Conservation (phyloP, 1,140 invertebrate species). For the Procambarus virginalis region DNA sequence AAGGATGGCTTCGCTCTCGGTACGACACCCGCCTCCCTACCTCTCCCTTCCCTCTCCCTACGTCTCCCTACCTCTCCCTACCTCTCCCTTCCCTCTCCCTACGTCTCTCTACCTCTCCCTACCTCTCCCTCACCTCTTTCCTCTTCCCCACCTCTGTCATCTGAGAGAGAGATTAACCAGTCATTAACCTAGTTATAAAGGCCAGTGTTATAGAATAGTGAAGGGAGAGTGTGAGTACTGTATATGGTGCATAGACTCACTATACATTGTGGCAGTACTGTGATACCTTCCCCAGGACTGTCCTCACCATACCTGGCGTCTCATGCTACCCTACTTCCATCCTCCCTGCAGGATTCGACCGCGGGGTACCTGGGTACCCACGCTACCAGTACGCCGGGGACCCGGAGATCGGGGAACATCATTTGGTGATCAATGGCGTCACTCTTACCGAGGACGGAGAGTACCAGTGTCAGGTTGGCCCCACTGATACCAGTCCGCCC, state of each 20-base stretch:
- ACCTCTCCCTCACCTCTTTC: background rate
- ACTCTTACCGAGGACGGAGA: slow-evolving; percentile 23
- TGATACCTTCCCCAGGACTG: background rate
- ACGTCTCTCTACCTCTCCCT: too few species aligned
- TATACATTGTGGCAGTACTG: background rate
- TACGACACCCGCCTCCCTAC: background rate
- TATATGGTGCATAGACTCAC: too few species aligned
- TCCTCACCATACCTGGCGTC: too few species aligned
- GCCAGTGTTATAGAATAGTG: too few species aligned
- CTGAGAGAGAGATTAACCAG: too few species aligned
- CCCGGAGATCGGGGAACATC: background rate
- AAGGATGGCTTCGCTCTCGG: slow-evolving; percentile 56
- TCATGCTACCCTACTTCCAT: background rate
- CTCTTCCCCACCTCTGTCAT: too few species aligned
- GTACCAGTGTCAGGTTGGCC: slow-evolving; percentile 26
- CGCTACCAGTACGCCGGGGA: too few species aligned
- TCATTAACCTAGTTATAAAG: too few species aligned
- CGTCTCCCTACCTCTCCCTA: too few species aligned
- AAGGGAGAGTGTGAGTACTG: too few species aligned
- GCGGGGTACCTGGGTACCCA: too few species aligned
- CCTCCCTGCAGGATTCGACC: background rate
- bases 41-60: background rate
- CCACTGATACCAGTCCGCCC: background rate
- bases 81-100: too few species aligned
- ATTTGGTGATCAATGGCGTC: background rate